Conservation (phyloP, 2,797 vertebrate genomes). For the Vespertilio murinus region DNA sequence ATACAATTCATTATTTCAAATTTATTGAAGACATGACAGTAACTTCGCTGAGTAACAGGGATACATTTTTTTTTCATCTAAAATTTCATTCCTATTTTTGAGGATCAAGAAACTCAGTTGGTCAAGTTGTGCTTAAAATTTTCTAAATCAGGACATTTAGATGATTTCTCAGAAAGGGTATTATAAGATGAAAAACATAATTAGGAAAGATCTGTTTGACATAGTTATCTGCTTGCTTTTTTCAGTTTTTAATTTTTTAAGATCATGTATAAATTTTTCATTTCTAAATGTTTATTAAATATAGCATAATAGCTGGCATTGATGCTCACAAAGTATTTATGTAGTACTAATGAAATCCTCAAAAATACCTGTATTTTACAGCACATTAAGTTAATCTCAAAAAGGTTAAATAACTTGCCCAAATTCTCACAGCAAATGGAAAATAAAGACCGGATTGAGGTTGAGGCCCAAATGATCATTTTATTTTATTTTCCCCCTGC, state of each 20-base stretch:
- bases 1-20: background rate
- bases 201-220: background rate
- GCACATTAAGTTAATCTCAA: background rate
- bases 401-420: background rate
- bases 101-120: background rate
- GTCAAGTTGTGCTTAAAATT: background rate
- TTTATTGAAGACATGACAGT: background rate
- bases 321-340: background rate
- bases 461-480: background rate
- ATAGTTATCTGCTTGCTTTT: background rate
- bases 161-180: background rate
- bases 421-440: background rate
- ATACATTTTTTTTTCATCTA: background rate
- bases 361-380: background rate
- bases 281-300: background rate
- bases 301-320: background rate
- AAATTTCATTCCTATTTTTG: constrained; percentile 3
- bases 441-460: background rate
- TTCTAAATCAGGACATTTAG: background rate
- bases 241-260: background rate
- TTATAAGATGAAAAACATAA: background rate
- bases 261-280: background rate
- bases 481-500: background rate
- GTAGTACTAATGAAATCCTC: background rate
- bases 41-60: background rate